phyloP scores from a whole-genome alignment of 1,140 invertebrate species.

The Euschistus heros region DNA sequence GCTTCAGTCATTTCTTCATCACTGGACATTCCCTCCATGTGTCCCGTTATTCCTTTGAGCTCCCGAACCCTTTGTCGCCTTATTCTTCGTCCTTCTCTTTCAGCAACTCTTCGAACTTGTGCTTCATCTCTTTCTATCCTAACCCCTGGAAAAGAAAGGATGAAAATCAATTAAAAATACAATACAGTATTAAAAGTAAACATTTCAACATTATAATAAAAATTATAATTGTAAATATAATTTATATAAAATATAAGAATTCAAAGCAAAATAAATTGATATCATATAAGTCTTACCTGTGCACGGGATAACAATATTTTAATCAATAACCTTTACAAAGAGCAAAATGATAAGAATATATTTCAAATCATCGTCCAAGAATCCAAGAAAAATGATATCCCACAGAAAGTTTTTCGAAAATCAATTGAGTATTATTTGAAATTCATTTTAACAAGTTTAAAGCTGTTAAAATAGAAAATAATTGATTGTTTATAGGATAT shows the following conservation, averaged over 20 bases:
- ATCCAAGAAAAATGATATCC: no score
- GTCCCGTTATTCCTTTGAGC: conserved; percentile 43
- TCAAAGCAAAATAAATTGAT: no score
- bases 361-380: no score
- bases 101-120: conserved; percentile 65
- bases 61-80: conserved; percentile 62
- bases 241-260: neutral
- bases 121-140: conserved; percentile 47
- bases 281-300: no score
- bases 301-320: no score
- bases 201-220: neutral
- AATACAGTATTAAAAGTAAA: neutral
- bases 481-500: no score
- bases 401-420: no score
- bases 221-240: neutral
- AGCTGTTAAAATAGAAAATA: no score
- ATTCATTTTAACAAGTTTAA: no score
- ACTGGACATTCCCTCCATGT: conserved; percentile 91
- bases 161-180: neutral
- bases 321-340: no score
- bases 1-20: conserved; percentile 89
- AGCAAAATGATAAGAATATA: no score
- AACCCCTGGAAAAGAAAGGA: neutral
- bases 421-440: no score
- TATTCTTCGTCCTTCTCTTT: conserved; percentile 78